Evolutionary conservation across 2,113 vertebrate species (phyloP), one percentile per base, ranked within the genome.

Genomic region (Plecturocebus donacophilus): DNA sequence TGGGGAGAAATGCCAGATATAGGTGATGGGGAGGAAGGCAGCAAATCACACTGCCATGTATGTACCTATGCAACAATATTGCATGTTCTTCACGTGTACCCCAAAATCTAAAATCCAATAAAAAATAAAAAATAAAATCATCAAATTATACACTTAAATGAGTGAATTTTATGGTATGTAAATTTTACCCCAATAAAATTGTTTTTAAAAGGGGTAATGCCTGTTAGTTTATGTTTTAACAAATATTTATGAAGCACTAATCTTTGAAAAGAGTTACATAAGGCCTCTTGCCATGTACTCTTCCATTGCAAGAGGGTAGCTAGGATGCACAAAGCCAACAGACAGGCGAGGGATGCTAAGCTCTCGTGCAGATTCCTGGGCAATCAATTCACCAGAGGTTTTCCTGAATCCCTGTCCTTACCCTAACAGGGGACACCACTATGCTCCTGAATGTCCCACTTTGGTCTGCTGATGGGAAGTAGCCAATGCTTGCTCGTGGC

Each of bases 361-460:
- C 27, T 19, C 14, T 6, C 11, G 32, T 14, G 14, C 0, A 3
- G 11, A 27, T 6, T 25, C 42, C 27, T 9, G 32, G 56, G 66
- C 14, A 17, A 54, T 8, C 23, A 12, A 6, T 68, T 68, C 66
- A 2, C 52, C 20, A 9, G 3, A 38, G 17, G 38, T 47, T 35
- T 8, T 54, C 38, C n/a, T 27, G 42, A 23, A 35, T 21, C 58
- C n/a, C 12, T 12, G 16, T 76, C 35, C 32, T 81, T 19, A 23
- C 7, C 66, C 71, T 8, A 35, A 75, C 11, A 27, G n/a, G n/a
- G 23, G 8, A 14, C 3, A 38, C 4, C 8, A 6, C 61, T 64
- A 6, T 64, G 61, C 7, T 11, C 23, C 20, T 6, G 4, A 0
- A 2, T 5, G 8, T 54, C 25, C 17, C 20, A 0, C 56, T 12